Evolutionary conservation across 1,140 invertebrate species (phyloP), one percentile per base, ranked within the genome.

Genomic region (Drosophila pandora): DNA sequence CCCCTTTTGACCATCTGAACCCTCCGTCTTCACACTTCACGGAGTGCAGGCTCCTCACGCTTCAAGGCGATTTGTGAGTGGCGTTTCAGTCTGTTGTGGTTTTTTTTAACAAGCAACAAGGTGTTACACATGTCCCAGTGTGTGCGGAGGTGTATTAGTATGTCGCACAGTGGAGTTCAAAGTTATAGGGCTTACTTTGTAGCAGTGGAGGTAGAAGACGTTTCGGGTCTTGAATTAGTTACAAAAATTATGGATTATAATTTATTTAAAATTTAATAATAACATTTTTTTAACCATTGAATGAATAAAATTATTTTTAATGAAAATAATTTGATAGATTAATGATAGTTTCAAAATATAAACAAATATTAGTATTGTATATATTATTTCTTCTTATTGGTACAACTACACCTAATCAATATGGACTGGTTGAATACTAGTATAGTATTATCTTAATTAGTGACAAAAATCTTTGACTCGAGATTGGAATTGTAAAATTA

Each of bases 41-140:
- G 17, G 57, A 23, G 13, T 49, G 57, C 47, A 50, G 21, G 57
- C 32, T 60, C 9, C 48, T 37, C 13, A 37, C 37, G 47, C 60
- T 64, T 13, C 10, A 64, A 64, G 30, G 41, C 61, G 49, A 65
- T 48, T 48, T 39, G 13, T 41, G 52, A 50, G 50, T 45, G 53
- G 54, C 45, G 43, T 50, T 50, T 59, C 13, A 47, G 55, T 69
- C 25, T 57, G 67, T 69, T 70, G 45, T 48, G 70, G 52, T 32
- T 57, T 62, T 45, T 68, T 68, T 76, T 49, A 68, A 74, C 64
- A 54, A 32, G 61, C 76, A 84, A 74, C 81, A 84, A 85, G 81
- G 76, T 85, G 76, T 62, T 43, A 12, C 60, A 56, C 58, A 63
- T 67, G 63, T 64, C 17, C 23, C 30, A 9, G 5, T 41, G 23